Base-by-base conservation (phyloP, 2,797 vertebrate species). In the Scyliorhinus canicula region DNA sequence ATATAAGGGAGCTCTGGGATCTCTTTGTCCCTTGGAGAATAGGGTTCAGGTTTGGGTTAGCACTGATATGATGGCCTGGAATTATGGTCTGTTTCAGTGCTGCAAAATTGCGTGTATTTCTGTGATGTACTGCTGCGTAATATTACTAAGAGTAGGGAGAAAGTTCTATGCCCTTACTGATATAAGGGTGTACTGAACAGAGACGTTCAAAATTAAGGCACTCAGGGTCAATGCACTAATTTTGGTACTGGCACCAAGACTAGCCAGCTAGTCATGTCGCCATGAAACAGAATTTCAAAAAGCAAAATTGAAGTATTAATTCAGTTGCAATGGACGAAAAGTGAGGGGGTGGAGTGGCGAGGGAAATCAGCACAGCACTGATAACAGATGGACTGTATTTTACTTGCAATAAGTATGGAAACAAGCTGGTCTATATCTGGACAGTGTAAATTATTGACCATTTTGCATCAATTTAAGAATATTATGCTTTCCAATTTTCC, bases 401-500 rank as follows among this genome's bases (percentile, higher is more conserved):
- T 44, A 50, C 6, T 50, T 6, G 40, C 21, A 84, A 44, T 31
- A 26, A 31, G 50, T 85, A 31, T 24, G 50, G 50, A 50, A 52
- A 85, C 50, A 85, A 85, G 26, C 84, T 52, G 26, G 0, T 85
- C 7, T 28, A 3, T 52, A 7, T 85, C 50, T 31, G 84, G 84
- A 31, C 40, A 28, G 47, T 52, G 84, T 85, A 31, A 85, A 85
- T 19, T 50, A 85, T 47, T 85, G 9, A 85, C 47, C 47, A 50
- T 50, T 85, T 85, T 82, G 40, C 4, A 12, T 82, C 19, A 44
- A 24, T n/a, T 85, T 85, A 44, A 26, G 50, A 44, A 52, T 52
- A 52, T 85, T 28, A 85, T 31, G 28, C 84, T 52, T 52, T 85
- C 84, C 84, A 85, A 85, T 52, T 55, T 91, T 91, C 88, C 88